Evolutionary conservation across 2,888 invertebrate species (phyloP), one percentile per base, ranked within the genome.

Genomic region (Leucophora obtusa): DNA sequence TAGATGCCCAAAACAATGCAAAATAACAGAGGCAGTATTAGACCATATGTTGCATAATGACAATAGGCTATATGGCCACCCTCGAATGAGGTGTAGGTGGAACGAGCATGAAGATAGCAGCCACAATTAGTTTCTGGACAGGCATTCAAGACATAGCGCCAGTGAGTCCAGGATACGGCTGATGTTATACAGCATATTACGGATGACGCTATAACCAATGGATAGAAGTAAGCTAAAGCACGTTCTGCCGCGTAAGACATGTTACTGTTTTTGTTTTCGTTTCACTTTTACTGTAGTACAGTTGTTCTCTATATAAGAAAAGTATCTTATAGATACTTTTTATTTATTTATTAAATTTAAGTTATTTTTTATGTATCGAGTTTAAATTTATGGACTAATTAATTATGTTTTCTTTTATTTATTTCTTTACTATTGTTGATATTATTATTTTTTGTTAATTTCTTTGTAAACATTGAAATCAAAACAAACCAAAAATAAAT

Each of bases 91-190:
- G 92, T 92, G 68, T 90, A 92, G 15, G 93, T 93, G 84, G 92
- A 92, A 69, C 92, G 89, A 2, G 93, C 94, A 86, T 93, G 93
- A 50, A 94, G 90, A 84, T 94, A 93, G 84, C 94, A 94, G 53
- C 94, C 94, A 85, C 94, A 94, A 85, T 93, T 94, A 5, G 92
- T 92, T 83, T 93, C 93, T 58, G 91, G 91, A 83, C 94, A 94
- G 58, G 93, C 92, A 85, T 94, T 94, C 2, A 94, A 89, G 0
- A 94, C 94, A 17, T 91, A 91, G 59, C 84, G 83, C 94, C 94
- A 94, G 86, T 94, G 94, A 58, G 93, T 92, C 92, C 93, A 94
- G 0, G 93, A 93, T 70, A 94, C 91, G 4, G 93, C 94, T 43
- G 89, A 88, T 2, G 89, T 87, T 43, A 90, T 87, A 84, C 89